Percentiles rank a stretch among this genome's conserved stretches.
These are phyloP conservation scores for Dromiciops gliroides DNA, from an alignment of 2,113 vertebrate genomes.

Conservation along the genomic window DNA sequence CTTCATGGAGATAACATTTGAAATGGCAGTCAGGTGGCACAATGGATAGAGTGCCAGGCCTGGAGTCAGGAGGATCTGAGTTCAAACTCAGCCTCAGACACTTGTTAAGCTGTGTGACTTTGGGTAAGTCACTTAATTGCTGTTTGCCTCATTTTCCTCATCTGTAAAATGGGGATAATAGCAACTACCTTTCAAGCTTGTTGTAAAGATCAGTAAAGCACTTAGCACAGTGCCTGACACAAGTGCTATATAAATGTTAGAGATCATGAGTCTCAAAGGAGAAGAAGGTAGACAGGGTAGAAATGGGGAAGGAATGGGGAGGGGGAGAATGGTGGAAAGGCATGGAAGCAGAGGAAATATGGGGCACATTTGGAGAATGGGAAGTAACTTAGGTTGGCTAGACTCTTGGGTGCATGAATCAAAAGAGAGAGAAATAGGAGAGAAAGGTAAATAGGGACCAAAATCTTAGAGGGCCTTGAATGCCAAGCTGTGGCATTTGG, in stretches of 20 bases:
- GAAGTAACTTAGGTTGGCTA: not conserved
- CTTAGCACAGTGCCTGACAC: not conserved
- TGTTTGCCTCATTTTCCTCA: not conserved
- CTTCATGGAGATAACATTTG: no score
- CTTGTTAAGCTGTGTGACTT: not conserved
- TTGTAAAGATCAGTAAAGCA: not conserved
- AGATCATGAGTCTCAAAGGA: not conserved
- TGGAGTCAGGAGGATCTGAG: no score
- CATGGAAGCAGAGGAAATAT: not conserved
- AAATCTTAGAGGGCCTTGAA: not conserved
- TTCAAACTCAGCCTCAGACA: not conserved
- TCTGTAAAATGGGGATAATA: not conserved
- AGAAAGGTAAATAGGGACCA: conserved; percentile 44
- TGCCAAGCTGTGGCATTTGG: not conserved
- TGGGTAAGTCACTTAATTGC: not conserved
- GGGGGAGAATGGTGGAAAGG: not conserved
- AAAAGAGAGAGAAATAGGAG: conserved; percentile 40
- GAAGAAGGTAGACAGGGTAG: not conserved
- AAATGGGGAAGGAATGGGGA: not conserved
- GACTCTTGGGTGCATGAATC: not conserved
- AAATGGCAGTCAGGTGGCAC: no score
- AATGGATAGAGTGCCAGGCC: no score
- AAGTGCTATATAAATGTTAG: not conserved
- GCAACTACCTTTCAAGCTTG: not conserved
- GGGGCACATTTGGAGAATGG: not conserved